phyloP scores from a whole-genome alignment of 2,113 vertebrate species.

The Rynchops niger region DNA sequence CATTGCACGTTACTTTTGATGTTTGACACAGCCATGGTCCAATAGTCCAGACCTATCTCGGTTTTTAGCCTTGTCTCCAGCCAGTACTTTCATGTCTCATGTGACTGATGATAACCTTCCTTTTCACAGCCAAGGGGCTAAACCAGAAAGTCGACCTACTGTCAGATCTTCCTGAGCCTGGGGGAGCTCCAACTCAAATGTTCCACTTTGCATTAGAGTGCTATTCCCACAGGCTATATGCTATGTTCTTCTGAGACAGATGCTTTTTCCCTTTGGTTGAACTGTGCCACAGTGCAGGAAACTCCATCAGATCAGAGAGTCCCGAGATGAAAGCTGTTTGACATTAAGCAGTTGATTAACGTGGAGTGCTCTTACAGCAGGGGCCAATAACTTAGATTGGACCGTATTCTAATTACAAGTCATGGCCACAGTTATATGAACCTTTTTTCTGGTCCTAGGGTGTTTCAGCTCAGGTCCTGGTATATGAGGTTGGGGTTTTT shows the following conservation, averaged over 20 bases:
- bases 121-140: neutral
- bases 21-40: neutral
- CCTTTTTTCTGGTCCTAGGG: neutral
- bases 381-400: neutral
- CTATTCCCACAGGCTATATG: neutral
- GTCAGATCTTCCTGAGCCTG: neutral
- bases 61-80: neutral
- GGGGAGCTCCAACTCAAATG: neutral
- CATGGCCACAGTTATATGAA: neutral
- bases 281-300: neutral
- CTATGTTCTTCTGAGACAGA: neutral
- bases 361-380: neutral
- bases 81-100: neutral
- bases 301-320: neutral
- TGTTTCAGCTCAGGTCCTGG: neutral
- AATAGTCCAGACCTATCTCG: neutral
- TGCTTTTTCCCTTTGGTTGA: neutral
- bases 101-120: neutral
- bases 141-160: neutral
- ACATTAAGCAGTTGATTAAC: neutral
- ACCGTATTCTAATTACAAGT: neutral
- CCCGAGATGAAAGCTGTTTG: neutral
- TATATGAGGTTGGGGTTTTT: neutral
- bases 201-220: neutral
- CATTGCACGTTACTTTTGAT: neutral